Evolutionary conservation across 1,140 invertebrate genomes (phyloP).

Genomic region (Papilio aristodemus): DNA sequence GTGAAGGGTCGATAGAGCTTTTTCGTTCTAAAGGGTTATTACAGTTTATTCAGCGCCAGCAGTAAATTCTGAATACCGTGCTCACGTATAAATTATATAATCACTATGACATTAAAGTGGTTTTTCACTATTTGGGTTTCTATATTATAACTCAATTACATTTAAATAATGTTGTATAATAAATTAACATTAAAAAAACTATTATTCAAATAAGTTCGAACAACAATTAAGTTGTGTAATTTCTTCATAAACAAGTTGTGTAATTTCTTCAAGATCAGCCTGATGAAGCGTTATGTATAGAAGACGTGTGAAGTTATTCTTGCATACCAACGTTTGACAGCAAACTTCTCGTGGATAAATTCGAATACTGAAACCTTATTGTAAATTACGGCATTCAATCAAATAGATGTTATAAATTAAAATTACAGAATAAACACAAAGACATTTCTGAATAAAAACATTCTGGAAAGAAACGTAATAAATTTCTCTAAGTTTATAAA

Average conservation of each 20-base stretch:
- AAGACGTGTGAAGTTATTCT: no score
- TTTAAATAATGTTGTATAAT: slow-evolving; percentile 9
- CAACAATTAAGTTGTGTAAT: no score
- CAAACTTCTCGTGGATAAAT: no score
- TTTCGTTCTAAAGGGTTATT: slow-evolving; percentile 49
- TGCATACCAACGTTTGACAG: no score
- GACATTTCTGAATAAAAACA: not conserved
- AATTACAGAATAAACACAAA: not conserved
- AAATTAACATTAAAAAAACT: not conserved
- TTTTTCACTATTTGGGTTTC: slow-evolving; percentile 35
- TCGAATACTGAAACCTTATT: not conserved
- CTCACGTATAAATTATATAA: slow-evolving; percentile 59
- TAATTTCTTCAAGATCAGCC: no score
- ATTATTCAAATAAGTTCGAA: no score
- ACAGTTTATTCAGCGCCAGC: slow-evolving; percentile 64
- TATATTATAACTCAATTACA: slow-evolving; percentile 14
- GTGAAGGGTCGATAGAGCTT: slow-evolving; percentile 36
- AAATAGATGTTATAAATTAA: not conserved
- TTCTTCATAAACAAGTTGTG: no score
- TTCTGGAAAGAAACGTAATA: not conserved
- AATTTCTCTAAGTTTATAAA: not conserved
- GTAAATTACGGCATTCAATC: not conserved
- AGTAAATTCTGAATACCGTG: slow-evolving; percentile 63
- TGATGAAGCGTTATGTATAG: no score
- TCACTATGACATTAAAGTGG: slow-evolving; percentile 45